Percentiles rank a stretch among this genome's conserved stretches.
Evolutionary conservation across 2,888 invertebrate genomes (phyloP).

Genomic region (Odontomyia ornata): DNA sequence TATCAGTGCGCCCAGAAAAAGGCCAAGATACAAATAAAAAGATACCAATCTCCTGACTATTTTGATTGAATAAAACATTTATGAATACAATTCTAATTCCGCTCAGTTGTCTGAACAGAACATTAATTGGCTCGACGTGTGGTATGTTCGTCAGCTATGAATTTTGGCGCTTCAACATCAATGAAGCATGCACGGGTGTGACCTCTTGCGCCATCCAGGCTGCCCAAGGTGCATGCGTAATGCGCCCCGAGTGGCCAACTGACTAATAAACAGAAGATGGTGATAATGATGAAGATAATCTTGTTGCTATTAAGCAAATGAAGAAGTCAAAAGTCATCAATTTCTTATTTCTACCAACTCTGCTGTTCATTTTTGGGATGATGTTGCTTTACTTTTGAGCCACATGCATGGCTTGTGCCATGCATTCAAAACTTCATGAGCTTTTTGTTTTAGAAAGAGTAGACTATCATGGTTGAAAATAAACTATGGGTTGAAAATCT

Average conservation of each 20-base stretch:
- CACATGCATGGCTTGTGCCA: too few relatives aligned
- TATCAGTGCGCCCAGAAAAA: background rate
- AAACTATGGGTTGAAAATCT: too few relatives aligned
- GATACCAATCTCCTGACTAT: slow-evolving; percentile 12
- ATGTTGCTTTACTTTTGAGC: background rate
- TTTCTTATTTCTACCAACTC: slow-evolving; percentile 31
- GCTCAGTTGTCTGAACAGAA: slow-evolving; percentile 31
- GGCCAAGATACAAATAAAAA: slow-evolving; percentile 2
- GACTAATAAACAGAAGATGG: slow-evolving; percentile 15
- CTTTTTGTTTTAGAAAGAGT: too few relatives aligned
- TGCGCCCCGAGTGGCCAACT: background rate
- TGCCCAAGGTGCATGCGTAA: slow-evolving; percentile 6
- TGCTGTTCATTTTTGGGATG: background rate
- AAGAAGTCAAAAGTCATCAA: slow-evolving; percentile 45
- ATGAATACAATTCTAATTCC: slow-evolving; percentile 7
- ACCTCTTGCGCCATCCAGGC: background rate
- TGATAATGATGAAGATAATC: slow-evolving; percentile 1
- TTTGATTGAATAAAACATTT: slow-evolving; percentile 23
- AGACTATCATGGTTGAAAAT: too few relatives aligned
- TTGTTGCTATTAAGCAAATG: background rate
- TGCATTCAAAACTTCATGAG: too few relatives aligned
- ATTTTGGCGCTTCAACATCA: background rate
- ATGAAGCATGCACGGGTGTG: background rate
- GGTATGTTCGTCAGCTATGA: slow-evolving; percentile 7
- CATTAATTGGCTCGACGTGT: slow-evolving; percentile 44